phyloP scores from a whole-genome alignment of 2,888 invertebrate genomes.

The Lordiphosa andalusiaca region DNA sequence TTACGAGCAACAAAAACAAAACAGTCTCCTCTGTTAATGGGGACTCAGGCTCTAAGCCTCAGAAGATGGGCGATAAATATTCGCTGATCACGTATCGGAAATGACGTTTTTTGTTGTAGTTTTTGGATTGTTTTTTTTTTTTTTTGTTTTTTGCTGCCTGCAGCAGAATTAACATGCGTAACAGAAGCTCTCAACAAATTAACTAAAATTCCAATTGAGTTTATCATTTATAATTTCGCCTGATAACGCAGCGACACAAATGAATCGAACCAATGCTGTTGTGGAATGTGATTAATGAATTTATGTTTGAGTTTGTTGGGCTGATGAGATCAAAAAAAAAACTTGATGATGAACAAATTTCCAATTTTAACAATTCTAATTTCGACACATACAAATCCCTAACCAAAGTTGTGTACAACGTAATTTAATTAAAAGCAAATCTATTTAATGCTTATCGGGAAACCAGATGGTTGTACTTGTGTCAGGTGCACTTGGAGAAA shows the following conservation, averaged over 20 bases:
- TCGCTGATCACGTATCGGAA: conserved; percentile 70
- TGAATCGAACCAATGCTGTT: conserved; percentile 1
- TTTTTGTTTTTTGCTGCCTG: background rate
- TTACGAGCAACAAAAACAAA: conserved; percentile 38
- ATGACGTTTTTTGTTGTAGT: conserved; percentile 24
- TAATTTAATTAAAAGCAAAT: conserved; percentile 67
- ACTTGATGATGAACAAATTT: conserved; percentile 30
- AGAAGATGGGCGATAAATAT: conserved; percentile 71
- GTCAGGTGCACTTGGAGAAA: too few species aligned
- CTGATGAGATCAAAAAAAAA: conserved; percentile 6
- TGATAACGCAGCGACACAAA: conserved; percentile 23
- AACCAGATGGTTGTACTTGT: background rate
- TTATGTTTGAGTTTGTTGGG: conserved; percentile 40
- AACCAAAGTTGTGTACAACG: conserved; percentile 38
- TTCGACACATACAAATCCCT: conserved; percentile 50
- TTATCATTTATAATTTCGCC: conserved; percentile 45
- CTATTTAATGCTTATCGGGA: conserved; percentile 19
- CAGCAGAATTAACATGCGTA: conserved; percentile 48
- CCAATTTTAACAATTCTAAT: conserved; percentile 69
- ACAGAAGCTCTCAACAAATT: conserved; percentile 16
- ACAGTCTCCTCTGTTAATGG: conserved; percentile 31
- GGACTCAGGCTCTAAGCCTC: conserved; percentile 8
- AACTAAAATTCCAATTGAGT: conserved; percentile 39
- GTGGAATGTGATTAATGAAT: conserved; percentile 49
- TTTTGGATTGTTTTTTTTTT: conserved; percentile 10